A percentile compares a stretch with the other conserved stretches of the same genome.
These are phyloP conservation scores for Drosophila robusta DNA, from an alignment of 2,888 invertebrate genomes.

Conservation along the genomic window DNA sequence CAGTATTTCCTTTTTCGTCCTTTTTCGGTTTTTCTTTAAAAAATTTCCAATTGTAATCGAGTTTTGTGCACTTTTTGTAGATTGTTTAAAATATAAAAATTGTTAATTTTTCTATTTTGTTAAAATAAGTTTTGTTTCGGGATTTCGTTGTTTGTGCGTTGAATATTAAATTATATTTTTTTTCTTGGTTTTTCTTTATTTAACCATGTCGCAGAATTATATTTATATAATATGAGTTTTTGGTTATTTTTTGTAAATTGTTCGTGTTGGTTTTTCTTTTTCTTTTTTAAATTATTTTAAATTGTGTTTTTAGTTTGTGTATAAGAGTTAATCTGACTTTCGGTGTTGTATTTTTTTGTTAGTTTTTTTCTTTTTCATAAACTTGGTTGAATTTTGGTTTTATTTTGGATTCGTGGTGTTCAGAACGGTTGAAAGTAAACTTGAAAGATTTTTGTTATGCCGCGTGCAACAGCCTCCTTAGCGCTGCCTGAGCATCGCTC, in stretches of 20 bases:
- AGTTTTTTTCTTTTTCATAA: constrained; percentile 32
- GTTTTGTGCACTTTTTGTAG: constrained; percentile 44
- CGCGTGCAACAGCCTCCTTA: constrained; percentile 66
- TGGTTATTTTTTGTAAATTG: constrained; percentile 51
- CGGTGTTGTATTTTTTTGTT: constrained; percentile 40
- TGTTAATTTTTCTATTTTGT: constrained; percentile 19
- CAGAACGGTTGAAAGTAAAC: constrained; percentile 60
- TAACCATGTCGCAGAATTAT: constrained; percentile 49
- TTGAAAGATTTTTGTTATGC: constrained; percentile 49
- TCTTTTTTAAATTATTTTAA: constrained; percentile 23
- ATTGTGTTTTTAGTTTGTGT: constrained; percentile 35
- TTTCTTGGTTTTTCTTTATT: constrained; percentile 32
- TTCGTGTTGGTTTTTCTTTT: constrained; percentile 23
- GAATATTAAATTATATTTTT: constrained; percentile 9
- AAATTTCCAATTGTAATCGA: constrained; percentile 56
- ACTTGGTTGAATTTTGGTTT: constrained; percentile 48
- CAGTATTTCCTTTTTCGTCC: constrained; percentile 34
- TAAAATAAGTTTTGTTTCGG: constrained; percentile 22
- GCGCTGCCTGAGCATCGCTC: constrained; percentile 64
- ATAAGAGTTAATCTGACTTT: constrained; percentile 82
- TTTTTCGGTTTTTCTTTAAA: constrained; percentile 39
- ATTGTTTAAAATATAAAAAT: constrained; percentile 24
- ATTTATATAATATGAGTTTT: constrained; percentile 13
- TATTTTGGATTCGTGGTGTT: constrained; percentile 31
- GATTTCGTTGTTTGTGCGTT: constrained; percentile 29